Base-by-base conservation (phyloP, 2,113 vertebrate species). In the Vicugna pacos region DNA sequence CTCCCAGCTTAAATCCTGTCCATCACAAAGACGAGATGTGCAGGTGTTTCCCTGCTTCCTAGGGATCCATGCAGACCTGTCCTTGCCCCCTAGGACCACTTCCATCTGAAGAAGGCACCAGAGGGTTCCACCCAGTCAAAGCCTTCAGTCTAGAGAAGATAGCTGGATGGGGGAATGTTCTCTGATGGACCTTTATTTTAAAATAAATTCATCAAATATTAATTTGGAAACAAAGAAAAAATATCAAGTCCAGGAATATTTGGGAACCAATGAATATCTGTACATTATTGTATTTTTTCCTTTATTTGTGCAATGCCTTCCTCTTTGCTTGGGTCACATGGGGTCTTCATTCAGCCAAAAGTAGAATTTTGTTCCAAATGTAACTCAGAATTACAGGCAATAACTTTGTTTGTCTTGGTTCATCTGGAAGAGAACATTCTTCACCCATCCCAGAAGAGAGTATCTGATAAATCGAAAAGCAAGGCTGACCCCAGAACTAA, bases 31-130 rank as follows among this genome's bases (percentile, higher is more conserved):
- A 95, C 79, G 90, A 97, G 86, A 91, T 93, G 70, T 82, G 81
- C 93, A 97, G 93, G 92, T 90, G 80, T 89, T 97, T 95, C 86
- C 96, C 70, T 94, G 77, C 96, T 98, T 97, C 89, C 93, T 85
- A 69, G 92, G 93, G 93, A 79, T 95, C 94, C 96, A 97, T 97
- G 89, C 86, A 96, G 86, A 83, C 67, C 73, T 52, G 73, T 52
- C 19, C 24, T 42, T 6, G 19, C 19, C 48, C 6, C 95, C 79
- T 12, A 95, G 96, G 97, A 94, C 81, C 84, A 83, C 0, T 3
- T 94, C 95, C 89, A 92, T 86, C 84, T 97, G 69, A 72, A 97
- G 89, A 89, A 97, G 56, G 14, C 46, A 65, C 46, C 52, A 76
- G 58, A 69, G 24, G 19, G 13, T 32, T 48, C 42, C 32, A 12